Conservation (phyloP, 2,888 invertebrate species). For the Lamellibrachia columna region DNA sequence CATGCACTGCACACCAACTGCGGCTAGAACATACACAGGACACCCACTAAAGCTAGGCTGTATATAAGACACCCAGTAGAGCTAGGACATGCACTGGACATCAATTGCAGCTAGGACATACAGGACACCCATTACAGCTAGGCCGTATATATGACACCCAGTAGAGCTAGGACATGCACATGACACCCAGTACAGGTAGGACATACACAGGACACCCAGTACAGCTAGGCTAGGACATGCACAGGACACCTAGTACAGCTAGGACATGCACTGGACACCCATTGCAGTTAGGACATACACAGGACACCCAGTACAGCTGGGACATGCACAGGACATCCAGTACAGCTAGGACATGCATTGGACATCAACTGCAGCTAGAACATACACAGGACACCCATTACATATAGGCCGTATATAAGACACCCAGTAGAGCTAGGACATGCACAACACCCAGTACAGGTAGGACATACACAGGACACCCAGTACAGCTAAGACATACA, state of each 20-base stretch:
- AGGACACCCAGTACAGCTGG: background rate
- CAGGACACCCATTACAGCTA: too few relatives aligned
- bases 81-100: background rate
- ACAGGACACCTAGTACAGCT: background rate
- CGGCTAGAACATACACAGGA: too few relatives aligned
- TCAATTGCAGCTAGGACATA: background rate
- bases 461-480: background rate
- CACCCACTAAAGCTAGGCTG: too few relatives aligned
- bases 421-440: background rate
- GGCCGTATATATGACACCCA: background rate
- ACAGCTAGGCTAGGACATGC: too few relatives aligned
- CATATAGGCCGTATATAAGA: background rate
- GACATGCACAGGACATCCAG: background rate
- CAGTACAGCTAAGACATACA: too few relatives aligned
- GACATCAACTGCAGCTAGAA: background rate
- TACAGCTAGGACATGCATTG: background rate
- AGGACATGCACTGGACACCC: background rate
- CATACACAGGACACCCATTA: background rate
- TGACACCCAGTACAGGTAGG: background rate
- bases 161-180: background rate
- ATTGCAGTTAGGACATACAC: background rate
- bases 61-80: background rate
- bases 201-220: too few relatives aligned
- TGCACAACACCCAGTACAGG: background rate
- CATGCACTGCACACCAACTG: background rate